phyloP scores from a whole-genome alignment of 37 sponge, comb jelly and placozoan genomes.

The Axinella damicornis region DNA sequence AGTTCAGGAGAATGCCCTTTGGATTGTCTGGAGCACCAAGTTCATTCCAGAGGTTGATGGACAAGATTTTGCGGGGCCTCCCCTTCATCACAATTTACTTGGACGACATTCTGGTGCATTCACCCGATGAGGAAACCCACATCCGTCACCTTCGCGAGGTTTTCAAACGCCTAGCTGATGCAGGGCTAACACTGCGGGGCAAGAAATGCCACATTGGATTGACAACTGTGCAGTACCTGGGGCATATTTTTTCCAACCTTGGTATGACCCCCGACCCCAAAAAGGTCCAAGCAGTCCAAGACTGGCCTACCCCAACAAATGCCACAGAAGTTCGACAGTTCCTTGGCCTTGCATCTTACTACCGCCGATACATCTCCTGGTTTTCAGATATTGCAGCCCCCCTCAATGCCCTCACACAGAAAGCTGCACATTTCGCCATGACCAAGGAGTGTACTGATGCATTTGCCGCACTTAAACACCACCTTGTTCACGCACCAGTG shows the following conservation, averaged over 20 bases:
- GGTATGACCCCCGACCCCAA: slow-evolving; percentile 66
- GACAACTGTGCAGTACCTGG: slow-evolving; percentile 43
- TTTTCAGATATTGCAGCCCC: slow-evolving; percentile 76
- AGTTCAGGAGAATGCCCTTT: slow-evolving; percentile 63
- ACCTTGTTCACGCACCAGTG: slow-evolving; percentile 52
- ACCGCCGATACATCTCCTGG: slow-evolving; percentile 51
- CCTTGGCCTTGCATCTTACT: slow-evolving; percentile 69
- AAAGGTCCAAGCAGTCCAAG: slow-evolving; percentile 42
- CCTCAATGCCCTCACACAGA: slow-evolving; percentile 53
- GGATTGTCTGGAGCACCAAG: slow-evolving; percentile 65
- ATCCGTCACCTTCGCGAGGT: slow-evolving; percentile 52
- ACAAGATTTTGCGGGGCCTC: slow-evolving; percentile 48
- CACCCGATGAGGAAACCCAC: slow-evolving; percentile 15
- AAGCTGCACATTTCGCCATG: slow-evolving; percentile 36
- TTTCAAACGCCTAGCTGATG: slow-evolving; percentile 54
- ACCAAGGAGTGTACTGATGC: slow-evolving; percentile 25
- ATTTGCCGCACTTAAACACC: slow-evolving; percentile 44
- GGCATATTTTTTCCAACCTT: slow-evolving; percentile 41
- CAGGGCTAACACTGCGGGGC: slow-evolving; percentile 66
- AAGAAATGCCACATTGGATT: slow-evolving; percentile 59
- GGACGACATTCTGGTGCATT: slow-evolving; percentile 59
- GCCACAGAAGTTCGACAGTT: slow-evolving; percentile 34
- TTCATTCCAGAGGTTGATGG: slow-evolving; percentile 71
- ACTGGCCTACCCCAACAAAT: slow-evolving; percentile 53
- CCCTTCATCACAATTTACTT: slow-evolving; percentile 57